Percentiles rank a stretch among this genome's conserved stretches.
These are phyloP conservation scores for Diogma glabrata DNA, from an alignment of 2,888 invertebrate genomes.

Conservation along the genomic window DNA sequence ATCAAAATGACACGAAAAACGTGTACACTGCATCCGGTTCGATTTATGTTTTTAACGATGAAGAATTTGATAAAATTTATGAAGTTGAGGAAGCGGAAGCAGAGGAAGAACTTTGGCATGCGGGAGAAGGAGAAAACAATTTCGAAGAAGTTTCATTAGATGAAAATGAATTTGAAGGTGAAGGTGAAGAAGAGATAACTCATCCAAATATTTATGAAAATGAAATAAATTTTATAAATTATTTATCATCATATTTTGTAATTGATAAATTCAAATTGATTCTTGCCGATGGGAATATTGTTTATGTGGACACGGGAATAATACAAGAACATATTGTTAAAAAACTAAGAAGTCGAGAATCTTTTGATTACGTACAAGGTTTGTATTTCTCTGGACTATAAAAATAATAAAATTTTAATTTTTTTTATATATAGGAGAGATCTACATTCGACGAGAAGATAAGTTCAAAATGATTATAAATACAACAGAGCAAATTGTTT, in stretches of 20 bases:
- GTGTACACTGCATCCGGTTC: conserved; percentile 11
- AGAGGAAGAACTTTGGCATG: no score
- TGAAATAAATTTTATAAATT: conserved; percentile 10
- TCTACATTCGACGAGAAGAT: conserved; percentile 10
- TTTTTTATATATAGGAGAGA: background rate
- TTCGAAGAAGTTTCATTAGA: no score
- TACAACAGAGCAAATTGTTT: conserved; percentile 2
- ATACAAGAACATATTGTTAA: no score
- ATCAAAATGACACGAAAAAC: background rate
- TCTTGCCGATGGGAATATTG: conserved; percentile 10
- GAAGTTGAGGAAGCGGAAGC: no score
- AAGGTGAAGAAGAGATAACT: no score
- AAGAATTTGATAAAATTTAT: background rate
- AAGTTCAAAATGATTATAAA: conserved; percentile 11
- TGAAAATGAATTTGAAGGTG: no score
- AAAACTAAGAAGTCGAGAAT: background rate
- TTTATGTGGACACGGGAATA: conserved; percentile 1
- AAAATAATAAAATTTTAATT: background rate
- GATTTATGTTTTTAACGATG: conserved; percentile 9
- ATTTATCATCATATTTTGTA: background rate
- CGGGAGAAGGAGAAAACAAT: no score
- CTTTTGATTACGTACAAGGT: background rate
- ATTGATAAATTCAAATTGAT: conserved; percentile 5
- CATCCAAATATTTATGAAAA: background rate
- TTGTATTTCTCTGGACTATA: background rate